Conservation (phyloP, 1,140 invertebrate genomes). For the Drosophila insularis region DNA sequence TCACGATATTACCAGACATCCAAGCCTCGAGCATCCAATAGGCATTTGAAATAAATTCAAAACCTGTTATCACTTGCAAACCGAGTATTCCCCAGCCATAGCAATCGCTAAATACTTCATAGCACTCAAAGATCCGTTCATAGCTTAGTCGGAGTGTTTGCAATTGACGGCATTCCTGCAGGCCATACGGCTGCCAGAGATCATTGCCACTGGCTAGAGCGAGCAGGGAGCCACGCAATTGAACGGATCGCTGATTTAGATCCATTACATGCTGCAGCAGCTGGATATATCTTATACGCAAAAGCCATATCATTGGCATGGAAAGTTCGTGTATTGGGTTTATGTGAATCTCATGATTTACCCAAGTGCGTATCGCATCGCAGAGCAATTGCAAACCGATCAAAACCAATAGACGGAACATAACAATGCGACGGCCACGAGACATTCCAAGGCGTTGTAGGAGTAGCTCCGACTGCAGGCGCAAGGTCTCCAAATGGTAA, state of each 20-base stretch:
- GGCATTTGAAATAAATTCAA: conserved; percentile 66
- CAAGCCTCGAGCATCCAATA: conserved; percentile 59
- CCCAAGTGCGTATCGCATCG: conserved; percentile 34
- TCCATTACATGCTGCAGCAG: conserved; percentile 58
- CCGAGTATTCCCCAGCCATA: conserved; percentile 71
- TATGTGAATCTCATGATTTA: conserved; percentile 8
- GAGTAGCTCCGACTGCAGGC: conserved; percentile 47
- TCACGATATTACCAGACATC: background rate
- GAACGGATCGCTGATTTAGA: conserved; percentile 45
- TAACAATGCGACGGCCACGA: conserved; percentile 11
- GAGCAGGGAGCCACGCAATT: conserved; percentile 41
- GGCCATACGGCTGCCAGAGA: conserved; percentile 64
- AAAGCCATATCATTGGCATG: conserved; percentile 45
- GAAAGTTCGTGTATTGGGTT: conserved; percentile 42
- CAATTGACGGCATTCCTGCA: conserved; percentile 50
- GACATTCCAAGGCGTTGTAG: conserved; percentile 60
- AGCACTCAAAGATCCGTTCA: conserved; percentile 66
- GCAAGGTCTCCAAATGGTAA: conserved; percentile 33
- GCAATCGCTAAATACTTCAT: conserved; percentile 55
- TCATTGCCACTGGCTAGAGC: conserved; percentile 49
- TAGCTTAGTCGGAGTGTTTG: conserved; percentile 59
- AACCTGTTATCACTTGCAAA: conserved; percentile 52
- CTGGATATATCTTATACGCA: conserved; percentile 60
- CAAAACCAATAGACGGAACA: conserved; percentile 23
- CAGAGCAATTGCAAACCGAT: conserved; percentile 31